Base-by-base conservation (phyloP, 2,113 vertebrate species). In the Motacilla tschutschensis region DNA sequence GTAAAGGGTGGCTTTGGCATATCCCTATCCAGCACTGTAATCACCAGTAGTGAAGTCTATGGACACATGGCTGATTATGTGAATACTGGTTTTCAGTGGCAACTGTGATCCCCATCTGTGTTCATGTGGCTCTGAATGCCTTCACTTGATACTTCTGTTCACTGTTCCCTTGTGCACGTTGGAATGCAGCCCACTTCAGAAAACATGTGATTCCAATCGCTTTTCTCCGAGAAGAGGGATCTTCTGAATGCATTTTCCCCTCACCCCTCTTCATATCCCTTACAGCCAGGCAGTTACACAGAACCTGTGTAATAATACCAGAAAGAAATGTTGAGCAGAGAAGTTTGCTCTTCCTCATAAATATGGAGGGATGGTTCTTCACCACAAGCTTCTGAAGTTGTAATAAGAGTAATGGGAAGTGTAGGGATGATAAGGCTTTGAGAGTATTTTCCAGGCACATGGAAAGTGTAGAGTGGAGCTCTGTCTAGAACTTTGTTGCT, bases 161-260 rank as follows among this genome's bases (percentile, higher is more conserved):
- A 24, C 76, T 91, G 85, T 40, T 92, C 50, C 84, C 67, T 88
- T 85, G 79, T 72, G 60, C 2, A 3, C 6, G 0, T 18, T 93
- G 92, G 89, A 93, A 91, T 93, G 91, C 88, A 87, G 90, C 92
- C 93, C 65, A 90, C 93, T 91, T 46, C 76, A 91, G 64, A 80
- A 93, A 94, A 88, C 86, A 91, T 80, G 90, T 78, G 76, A 85
- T 83, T 78, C 82, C 85, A 75, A 87, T 72, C 64, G 60, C 62
- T 85, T 64, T 78, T 38, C 38, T 25, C 9, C 47, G 38, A 60
- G 74, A 91, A 90, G 43, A 67, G 36, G 38, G 55, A 77, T 64
- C 69, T 82, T 63, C 51, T 82, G 44, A 88, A 87, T 64, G 36
- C 36, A 4, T 74, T 44, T 26, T 47, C 20, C 60, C 54, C 35